Conservation (phyloP, 2,888 invertebrate species). For the Hirtodrosophila alboralis region DNA sequence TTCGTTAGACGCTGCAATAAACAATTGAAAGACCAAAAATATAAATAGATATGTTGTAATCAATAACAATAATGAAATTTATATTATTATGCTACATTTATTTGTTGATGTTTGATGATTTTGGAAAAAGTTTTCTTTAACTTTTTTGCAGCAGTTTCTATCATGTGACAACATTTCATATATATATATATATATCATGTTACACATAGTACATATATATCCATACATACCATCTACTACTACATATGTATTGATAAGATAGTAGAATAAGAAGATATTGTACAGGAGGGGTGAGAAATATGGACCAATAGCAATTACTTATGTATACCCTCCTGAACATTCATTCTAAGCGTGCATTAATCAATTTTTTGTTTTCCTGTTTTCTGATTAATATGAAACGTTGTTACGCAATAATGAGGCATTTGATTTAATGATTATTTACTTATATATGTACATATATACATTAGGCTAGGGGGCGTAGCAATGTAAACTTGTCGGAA, state of each 20-base stretch:
- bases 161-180: too few species aligned
- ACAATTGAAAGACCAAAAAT: conserved; percentile 16
- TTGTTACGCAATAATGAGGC: too few species aligned
- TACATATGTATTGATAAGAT: conserved; percentile 29
- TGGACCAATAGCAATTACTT: conserved; percentile 31
- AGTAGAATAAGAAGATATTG: conserved; percentile 7
- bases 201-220: conserved; percentile 4
- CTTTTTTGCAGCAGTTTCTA: conserved; percentile 1
- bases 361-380: conserved; percentile 2
- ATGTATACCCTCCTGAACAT: too few species aligned
- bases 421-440: too few species aligned
- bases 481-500: too few species aligned
- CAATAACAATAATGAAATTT: neutral
- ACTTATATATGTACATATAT: too few species aligned
- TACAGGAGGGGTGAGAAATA: neutral
- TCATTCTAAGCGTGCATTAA: neutral
- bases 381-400: neutral
- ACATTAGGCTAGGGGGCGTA: too few species aligned
- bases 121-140: conserved; percentile 8
- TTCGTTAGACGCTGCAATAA: conserved; percentile 94
- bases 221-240: neutral
- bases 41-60: conserved; percentile 6
- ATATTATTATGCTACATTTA: too few species aligned
- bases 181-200: conserved; percentile 13
- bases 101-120: neutral